These are phyloP conservation scores for Galendromus occidentalis DNA, from an alignment of 1,140 invertebrate species.

Conservation along the genomic window DNA sequence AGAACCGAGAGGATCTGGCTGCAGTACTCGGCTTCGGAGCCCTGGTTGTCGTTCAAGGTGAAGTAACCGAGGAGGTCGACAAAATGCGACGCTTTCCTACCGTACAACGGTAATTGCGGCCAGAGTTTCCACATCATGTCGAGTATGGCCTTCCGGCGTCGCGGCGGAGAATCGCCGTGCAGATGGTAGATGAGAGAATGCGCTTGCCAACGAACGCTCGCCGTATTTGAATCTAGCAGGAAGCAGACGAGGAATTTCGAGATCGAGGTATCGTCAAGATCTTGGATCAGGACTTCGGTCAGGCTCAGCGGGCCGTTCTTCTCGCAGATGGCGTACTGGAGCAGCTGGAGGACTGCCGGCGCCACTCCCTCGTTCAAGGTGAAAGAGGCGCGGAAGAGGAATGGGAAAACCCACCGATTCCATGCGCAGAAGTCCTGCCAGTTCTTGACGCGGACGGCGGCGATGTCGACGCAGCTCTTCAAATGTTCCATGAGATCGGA, in stretches of 20 bases:
- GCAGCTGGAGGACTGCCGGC: constrained; percentile 64
- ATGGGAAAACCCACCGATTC: constrained; percentile 43
- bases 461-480: constrained; percentile 80
- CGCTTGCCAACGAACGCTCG: constrained; percentile 80
- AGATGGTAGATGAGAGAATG: constrained; percentile 66
- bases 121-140: constrained; percentile 74
- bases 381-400: constrained; percentile 54
- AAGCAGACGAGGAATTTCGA: constrained; percentile 68
- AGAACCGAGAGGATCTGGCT: constrained; percentile 57
- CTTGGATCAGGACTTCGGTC: constrained; percentile 47
- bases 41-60: constrained; percentile 43
- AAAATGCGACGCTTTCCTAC: constrained; percentile 80
- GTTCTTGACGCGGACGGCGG: constrained; percentile 67
- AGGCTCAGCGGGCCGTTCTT: constrained; percentile 26
- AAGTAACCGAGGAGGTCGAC: constrained; percentile 87
- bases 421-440: constrained; percentile 82
- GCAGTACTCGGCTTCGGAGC: constrained; percentile 42
- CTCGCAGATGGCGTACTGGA: constrained; percentile 62
- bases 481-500: constrained; percentile 84
- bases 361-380: constrained; percentile 79
- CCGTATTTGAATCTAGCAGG: constrained; percentile 76
- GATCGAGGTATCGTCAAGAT: constrained; percentile 43
- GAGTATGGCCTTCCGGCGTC: constrained; percentile 54
- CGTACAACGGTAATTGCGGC: constrained; percentile 71
- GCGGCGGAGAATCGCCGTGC: constrained; percentile 51